Percentiles rank a stretch among this genome's conserved stretches.
Conservation (phyloP, 2,888 invertebrate genomes). For the Alentia gelatinosa region DNA sequence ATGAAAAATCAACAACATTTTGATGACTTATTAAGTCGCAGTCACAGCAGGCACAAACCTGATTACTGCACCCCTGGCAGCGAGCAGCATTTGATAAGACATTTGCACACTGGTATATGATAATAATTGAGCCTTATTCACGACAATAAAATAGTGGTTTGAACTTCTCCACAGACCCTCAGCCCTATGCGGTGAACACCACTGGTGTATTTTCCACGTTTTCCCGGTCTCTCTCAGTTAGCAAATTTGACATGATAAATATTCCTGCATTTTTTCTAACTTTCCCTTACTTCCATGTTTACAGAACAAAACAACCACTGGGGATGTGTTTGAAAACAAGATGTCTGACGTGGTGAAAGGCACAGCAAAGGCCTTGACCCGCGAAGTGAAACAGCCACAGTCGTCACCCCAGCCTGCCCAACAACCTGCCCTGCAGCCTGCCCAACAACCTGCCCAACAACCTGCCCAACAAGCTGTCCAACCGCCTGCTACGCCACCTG, state of each 20-base stretch:
- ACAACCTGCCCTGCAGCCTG: background rate
- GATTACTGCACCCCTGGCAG: background rate
- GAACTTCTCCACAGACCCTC: too few relatives aligned
- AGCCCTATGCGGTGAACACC: too few relatives aligned
- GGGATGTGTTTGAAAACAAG: constrained; percentile 81
- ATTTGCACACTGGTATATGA: too few relatives aligned
- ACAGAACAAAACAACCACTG: constrained; percentile 66
- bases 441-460: background rate
- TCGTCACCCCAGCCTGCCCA: constrained; percentile 41
- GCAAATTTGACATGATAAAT: too few relatives aligned
- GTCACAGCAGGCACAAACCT: too few relatives aligned
- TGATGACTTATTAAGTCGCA: too few relatives aligned
- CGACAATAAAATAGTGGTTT: too few relatives aligned
- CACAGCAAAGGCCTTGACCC: constrained; percentile 83
- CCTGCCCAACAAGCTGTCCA: background rate
- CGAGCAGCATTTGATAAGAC: too few relatives aligned
- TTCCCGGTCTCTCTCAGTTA: too few relatives aligned
- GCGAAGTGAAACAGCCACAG: constrained; percentile 71
- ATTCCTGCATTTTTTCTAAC: background rate
- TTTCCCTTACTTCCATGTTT: background rate
- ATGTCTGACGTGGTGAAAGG: constrained; percentile 91
- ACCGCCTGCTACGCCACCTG: background rate
- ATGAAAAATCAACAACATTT: too few relatives aligned
- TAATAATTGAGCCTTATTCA: too few relatives aligned
- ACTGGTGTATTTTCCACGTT: too few relatives aligned